Evolutionary conservation across 2,113 vertebrate species (phyloP), one percentile per base, ranked within the genome.

Genomic region (Glaucomys volans): DNA sequence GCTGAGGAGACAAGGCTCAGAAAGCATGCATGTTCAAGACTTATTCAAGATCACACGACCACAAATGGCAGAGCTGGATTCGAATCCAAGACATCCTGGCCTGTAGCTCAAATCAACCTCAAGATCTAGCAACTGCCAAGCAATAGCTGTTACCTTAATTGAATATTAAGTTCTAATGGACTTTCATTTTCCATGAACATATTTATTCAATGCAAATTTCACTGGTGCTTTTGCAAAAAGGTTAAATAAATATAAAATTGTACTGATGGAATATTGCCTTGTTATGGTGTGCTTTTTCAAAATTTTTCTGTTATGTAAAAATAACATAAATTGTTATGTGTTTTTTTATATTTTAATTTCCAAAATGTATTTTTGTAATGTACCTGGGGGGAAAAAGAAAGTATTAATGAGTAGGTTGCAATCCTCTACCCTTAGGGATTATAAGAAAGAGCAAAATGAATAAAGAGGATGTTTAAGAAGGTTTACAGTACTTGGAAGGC

Each of bases 181-280:
- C 44, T 52, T 95, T 85, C 44, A 77, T 83, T 95, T 86, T 92
- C 52, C 59, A 26, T 50, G 24, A 54, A 95, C 22, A 26, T 59
- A 96, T 80, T 85, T 91, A 90, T 66, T 95, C 62, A 96, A 95
- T 7, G 71, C 57, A 87, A 66, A 90, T 8, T 82, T 92, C 20
- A 77, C 26, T 74, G 35, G 50, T 72, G 86, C 91, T 93, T 97
- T 81, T 83, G 44, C 83, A 91, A 74, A 76, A 83, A 91, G 75
- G 50, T 84, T 71, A 95, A 88, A 37, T 81, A 88, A 92, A 96
- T 47, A 90, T 35, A 91, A 94, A 71, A 84, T 94, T 83, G 47
- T 42, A 62, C 9, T 54, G 26, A 76, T 13, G 52, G 35, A 54
- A 50, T 32, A 72, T 13, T 42, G 7, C 52, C 54, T 90, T 88